Conservation (phyloP, 2,113 vertebrate genomes). For the Hippoglossus stenolepis region DNA sequence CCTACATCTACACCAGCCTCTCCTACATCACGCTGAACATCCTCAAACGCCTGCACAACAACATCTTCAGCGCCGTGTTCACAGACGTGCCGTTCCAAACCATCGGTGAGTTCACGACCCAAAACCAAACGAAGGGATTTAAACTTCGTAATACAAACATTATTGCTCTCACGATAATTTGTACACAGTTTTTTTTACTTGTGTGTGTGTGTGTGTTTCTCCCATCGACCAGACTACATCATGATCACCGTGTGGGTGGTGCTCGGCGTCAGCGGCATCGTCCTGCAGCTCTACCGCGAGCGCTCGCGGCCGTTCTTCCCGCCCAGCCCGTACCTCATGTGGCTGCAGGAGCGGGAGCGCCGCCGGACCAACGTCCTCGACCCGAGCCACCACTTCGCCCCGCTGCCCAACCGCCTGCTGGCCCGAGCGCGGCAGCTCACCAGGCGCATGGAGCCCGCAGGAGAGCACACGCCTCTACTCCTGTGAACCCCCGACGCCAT, state of each 20-base stretch:
- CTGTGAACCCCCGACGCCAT: conserved; percentile 72
- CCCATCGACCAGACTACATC: conserved; percentile 84
- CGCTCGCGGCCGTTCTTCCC: conserved; percentile 87
- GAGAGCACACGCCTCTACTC: conserved; percentile 92
- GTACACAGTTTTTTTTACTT: no score
- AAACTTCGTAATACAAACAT: no score
- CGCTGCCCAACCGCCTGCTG: conserved; percentile 85
- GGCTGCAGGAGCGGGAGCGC: conserved; percentile 90
- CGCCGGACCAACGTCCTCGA: conserved; percentile 95
- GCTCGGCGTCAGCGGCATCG: conserved; percentile 86
- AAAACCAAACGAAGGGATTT: no score
- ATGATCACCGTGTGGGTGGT: conserved; percentile 89
- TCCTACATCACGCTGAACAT: conserved; percentile 91
- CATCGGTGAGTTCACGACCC: conserved; percentile 86
- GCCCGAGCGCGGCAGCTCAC: conserved; percentile 80
- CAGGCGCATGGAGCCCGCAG: conserved; percentile 77
- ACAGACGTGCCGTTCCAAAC: conserved; percentile 89
- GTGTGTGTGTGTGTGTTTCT: neutral
- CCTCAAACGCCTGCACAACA: conserved; percentile 89
- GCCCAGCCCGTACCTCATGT: conserved; percentile 90
- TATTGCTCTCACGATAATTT: neutral
- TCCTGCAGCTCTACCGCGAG: conserved; percentile 89
- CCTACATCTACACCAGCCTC: conserved; percentile 92
- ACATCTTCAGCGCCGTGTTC: conserved; percentile 84
- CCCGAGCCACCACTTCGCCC: conserved; percentile 92